Evolutionary conservation across 2,797 vertebrate species (phyloP).

Genomic region (Carcharodon carcharias): DNA sequence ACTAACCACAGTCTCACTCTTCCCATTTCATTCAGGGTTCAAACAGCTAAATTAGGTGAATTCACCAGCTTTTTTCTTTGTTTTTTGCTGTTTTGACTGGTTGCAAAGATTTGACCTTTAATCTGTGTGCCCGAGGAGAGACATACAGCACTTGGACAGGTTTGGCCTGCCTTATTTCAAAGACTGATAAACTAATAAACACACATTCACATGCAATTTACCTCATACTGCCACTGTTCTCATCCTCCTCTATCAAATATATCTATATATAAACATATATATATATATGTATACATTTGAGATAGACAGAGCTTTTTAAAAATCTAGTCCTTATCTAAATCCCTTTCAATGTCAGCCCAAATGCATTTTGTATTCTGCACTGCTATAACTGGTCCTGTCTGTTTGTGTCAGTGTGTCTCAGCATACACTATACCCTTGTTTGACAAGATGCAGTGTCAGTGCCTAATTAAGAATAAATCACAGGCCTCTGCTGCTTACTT

Average conservation of each 20-base stretch:
- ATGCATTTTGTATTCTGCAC: constrained; percentile 59
- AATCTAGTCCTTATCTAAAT: constrained; percentile 67
- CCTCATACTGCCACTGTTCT: constrained; percentile 58
- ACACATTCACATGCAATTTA: constrained; percentile 57
- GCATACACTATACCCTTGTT: constrained; percentile 51
- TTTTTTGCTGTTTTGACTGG: constrained; percentile 16
- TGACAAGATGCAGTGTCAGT: constrained; percentile 61
- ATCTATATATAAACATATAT: constrained; percentile 40
- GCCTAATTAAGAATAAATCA: constrained; percentile 64
- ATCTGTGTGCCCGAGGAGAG: constrained; percentile 54
- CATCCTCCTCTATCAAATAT: constrained; percentile 48
- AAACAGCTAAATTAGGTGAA: constrained; percentile 33
- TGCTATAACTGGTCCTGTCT: constrained; percentile 55
- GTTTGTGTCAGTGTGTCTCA: constrained; percentile 50
- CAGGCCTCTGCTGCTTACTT: constrained; percentile 53
- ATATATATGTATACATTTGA: constrained; percentile 36
- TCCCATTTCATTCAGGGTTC: constrained; percentile 1
- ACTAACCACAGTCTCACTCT: constrained; percentile 15
- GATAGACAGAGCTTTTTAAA: constrained; percentile 55
- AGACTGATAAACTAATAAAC: constrained; percentile 66
- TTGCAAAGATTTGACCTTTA: constrained; percentile 57
- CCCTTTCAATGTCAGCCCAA: constrained; percentile 61
- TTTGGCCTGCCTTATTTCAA: constrained; percentile 57
- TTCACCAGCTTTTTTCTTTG: neutral
- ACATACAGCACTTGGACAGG: constrained; percentile 52